phyloP scores from a whole-genome alignment of 1,140 invertebrate genomes.

The Drosophila hydei region DNA sequence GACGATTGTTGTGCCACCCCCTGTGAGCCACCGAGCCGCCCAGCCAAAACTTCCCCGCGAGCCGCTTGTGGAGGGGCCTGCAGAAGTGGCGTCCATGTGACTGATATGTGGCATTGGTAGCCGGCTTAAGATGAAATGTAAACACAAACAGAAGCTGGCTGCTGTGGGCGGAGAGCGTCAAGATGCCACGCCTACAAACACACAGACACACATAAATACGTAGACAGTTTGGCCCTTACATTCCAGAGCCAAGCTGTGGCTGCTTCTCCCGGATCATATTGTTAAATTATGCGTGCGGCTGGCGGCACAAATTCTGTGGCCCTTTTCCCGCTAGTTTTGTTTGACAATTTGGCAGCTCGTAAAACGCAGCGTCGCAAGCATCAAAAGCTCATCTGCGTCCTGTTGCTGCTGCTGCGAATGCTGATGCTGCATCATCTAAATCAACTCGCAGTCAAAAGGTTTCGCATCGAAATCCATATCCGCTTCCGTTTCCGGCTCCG shows the following conservation, averaged over 20 bases:
- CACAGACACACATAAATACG: not conserved
- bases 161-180: not conserved
- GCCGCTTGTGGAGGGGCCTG: conserved; percentile 18
- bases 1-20: conserved; percentile 59
- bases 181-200: not conserved
- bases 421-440: conserved; percentile 44
- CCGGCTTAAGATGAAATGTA: conserved; percentile 75
- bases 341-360: conserved; percentile 69
- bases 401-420: conserved; percentile 12
- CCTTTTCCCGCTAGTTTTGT: conserved; percentile 21
- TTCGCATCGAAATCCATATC: conserved; percentile 4
- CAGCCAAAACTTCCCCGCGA: too few species aligned
- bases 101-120: conserved; percentile 69
- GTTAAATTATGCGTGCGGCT: conserved; percentile 72
- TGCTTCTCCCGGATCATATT: conserved; percentile 23
- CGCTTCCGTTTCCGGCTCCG: conserved; percentile 1
- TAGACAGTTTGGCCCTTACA: not conserved
- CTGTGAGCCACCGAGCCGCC: too few species aligned
- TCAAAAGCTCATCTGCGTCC: conserved; percentile 11
- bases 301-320: conserved; percentile 18
- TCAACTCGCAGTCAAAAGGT: conserved; percentile 22
- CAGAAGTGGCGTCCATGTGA: conserved; percentile 74
- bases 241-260: not conserved
- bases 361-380: conserved; percentile 51
- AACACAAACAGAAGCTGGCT: conserved; percentile 63